These are phyloP conservation scores for Trachops cirrhosus DNA, from an alignment of 2,797 vertebrate genomes.

Conservation along the genomic window DNA sequence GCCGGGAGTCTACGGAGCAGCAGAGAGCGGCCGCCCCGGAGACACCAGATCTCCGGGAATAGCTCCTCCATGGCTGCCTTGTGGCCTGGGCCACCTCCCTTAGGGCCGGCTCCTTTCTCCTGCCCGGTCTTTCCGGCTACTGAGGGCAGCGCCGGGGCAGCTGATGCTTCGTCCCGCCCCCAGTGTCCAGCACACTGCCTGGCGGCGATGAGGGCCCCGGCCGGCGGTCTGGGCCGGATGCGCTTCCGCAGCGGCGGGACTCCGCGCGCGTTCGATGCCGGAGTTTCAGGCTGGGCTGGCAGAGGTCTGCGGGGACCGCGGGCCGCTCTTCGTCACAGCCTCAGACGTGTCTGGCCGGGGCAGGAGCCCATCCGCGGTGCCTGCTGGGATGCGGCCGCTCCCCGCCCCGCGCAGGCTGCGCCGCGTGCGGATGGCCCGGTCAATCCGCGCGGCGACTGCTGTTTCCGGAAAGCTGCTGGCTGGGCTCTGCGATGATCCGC, in stretches of 20 bases:
- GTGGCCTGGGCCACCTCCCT: accelerated
- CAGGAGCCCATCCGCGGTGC: not conserved
- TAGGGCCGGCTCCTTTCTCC: not conserved
- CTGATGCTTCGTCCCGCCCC: not conserved
- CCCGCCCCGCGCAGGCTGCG: not conserved
- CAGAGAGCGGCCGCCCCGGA: accelerated
- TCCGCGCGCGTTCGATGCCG: accelerated
- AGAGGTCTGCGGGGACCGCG: too few relatives aligned
- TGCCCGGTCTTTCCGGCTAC: not conserved
- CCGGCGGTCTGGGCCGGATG: accelerated
- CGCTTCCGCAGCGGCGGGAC: accelerated
- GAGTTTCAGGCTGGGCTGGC: not conserved
- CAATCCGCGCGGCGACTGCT: not conserved
- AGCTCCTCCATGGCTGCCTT: accelerated
- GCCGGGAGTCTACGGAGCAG: accelerated
- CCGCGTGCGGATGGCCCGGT: not conserved
- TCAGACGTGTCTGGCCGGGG: not conserved
- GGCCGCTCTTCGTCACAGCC: not conserved
- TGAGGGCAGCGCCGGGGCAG: not conserved
- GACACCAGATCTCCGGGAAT: accelerated
- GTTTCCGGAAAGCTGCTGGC: not conserved
- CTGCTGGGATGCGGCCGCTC: not conserved
- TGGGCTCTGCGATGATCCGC: not conserved
- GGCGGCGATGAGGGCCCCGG: not conserved
- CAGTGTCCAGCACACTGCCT: not conserved